Evolutionary conservation across 2,888 invertebrate species (phyloP), one percentile per base, ranked within the genome.

Genomic region (Erebia ligea): DNA sequence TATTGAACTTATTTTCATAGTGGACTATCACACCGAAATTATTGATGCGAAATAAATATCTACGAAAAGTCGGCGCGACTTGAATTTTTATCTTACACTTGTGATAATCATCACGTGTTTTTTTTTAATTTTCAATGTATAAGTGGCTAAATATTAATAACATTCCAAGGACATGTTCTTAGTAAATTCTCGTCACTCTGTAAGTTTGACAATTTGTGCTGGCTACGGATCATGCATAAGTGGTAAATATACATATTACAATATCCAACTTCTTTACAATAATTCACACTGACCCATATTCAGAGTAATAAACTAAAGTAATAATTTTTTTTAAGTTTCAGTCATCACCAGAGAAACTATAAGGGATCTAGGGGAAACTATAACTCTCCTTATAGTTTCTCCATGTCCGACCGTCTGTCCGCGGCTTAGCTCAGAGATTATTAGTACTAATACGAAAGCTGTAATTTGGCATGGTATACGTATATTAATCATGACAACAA

Each of bases 121-220:
- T 52, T 21, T 67, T 73, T 80, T 80, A 25, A 80, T 84, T 85
- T 84, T 82, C 82, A 82, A 87, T 89, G 86, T 84, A 84, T 84
- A 86, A 82, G 86, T 86, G 84, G 83, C 80, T 83, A 80, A 79
- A 82, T 86, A 87, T 84, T 80, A 83, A 85, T 80, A 86, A 80
- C 85, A 86, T 85, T 81, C 87, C 89, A 91, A 92, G 92, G 92
- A 92, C 92, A 93, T 93, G 92, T 91, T 84, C 91, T 90, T 90
- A 88, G 80, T 86, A 92, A 92, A 88, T 86, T 85, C 85, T 86
- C 86, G 85, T 80, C 84, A 83, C 84, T 87, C 84, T 85, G 84
- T 84, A 86, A 84, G 85, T 87, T 92, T 90, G 87, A 87, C 87
- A 86, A 85, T 84, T 87, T 85, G 86, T 85, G 79, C 86, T 82